These are phyloP conservation scores for Heliconius erato DNA, from an alignment of 2,888 invertebrate genomes.

Conservation along the genomic window DNA sequence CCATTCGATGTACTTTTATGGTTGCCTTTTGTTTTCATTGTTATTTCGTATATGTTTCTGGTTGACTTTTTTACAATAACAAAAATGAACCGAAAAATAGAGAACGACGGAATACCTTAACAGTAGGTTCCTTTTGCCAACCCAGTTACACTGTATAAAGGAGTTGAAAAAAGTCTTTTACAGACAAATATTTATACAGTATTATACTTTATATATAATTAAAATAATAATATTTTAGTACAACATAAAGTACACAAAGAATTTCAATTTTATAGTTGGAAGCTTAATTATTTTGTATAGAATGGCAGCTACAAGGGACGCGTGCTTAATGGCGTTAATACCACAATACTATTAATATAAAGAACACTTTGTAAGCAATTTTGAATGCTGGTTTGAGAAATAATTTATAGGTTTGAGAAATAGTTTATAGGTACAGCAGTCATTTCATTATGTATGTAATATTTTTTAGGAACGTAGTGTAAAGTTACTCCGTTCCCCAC, in stretches of 20 bases:
- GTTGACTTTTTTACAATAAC: no score
- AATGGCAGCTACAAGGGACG: background rate
- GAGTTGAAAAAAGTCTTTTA: background rate
- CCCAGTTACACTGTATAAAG: background rate
- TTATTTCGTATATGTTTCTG: no score
- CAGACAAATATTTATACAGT: background rate
- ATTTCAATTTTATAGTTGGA: slow-evolving; percentile 25
- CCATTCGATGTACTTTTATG: no score
- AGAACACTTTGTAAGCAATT: slow-evolving; percentile 2
- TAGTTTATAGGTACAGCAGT: background rate
- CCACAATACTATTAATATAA: background rate
- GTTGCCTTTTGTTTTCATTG: no score
- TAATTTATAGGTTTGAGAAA: background rate
- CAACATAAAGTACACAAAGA: background rate
- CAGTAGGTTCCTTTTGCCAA: background rate
- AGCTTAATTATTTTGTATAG: slow-evolving; percentile 28
- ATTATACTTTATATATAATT: no score
- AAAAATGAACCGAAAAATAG: background rate
- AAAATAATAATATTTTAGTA: no score
- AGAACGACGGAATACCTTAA: background rate
- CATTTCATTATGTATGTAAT: background rate
- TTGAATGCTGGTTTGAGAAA: background rate
- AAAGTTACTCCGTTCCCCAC: background rate
- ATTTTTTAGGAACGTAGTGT: background rate
- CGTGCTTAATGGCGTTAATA: slow-evolving; percentile 14